These are phyloP conservation scores for Gavialis gangeticus DNA, from an alignment of 2,113 vertebrate genomes.

Conservation along the genomic window DNA sequence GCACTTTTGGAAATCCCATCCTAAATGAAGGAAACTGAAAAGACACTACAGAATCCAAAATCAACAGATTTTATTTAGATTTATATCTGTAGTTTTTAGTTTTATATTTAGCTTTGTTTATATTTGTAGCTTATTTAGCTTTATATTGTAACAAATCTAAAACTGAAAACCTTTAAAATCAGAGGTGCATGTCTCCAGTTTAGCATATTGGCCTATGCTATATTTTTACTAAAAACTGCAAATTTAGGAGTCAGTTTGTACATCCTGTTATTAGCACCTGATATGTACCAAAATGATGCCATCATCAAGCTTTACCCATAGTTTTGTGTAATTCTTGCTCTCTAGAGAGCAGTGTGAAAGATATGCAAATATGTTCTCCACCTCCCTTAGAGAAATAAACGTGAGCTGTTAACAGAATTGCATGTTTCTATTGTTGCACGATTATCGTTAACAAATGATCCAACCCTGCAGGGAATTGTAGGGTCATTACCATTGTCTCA, in stretches of 20 bases:
- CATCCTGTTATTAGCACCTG: neutral
- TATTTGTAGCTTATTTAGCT: neutral
- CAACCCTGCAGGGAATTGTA: too few species aligned
- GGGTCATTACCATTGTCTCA: too few species aligned
- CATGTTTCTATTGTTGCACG: too few species aligned
- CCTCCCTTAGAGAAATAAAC: too few species aligned
- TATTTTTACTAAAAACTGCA: neutral
- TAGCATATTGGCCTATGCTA: slow-evolving; percentile 14
- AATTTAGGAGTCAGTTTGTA: neutral
- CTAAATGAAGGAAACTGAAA: neutral
- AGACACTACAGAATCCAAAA: neutral
- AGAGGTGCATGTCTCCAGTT: neutral
- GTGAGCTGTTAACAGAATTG: too few species aligned
- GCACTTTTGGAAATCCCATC: neutral
- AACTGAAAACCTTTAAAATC: neutral
- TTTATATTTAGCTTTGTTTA: neutral
- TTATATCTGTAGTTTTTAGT: neutral
- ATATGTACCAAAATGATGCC: neutral
- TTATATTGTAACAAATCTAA: neutral
- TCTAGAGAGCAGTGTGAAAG: too few species aligned
- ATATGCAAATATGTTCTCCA: too few species aligned
- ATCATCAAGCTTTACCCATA: neutral
- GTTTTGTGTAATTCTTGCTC: neutral
- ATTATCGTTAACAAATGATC: too few species aligned
- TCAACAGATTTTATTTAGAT: neutral